Evolutionary conservation across 2,888 invertebrate species (phyloP).

Genomic region (Emmelina monodactyla): DNA sequence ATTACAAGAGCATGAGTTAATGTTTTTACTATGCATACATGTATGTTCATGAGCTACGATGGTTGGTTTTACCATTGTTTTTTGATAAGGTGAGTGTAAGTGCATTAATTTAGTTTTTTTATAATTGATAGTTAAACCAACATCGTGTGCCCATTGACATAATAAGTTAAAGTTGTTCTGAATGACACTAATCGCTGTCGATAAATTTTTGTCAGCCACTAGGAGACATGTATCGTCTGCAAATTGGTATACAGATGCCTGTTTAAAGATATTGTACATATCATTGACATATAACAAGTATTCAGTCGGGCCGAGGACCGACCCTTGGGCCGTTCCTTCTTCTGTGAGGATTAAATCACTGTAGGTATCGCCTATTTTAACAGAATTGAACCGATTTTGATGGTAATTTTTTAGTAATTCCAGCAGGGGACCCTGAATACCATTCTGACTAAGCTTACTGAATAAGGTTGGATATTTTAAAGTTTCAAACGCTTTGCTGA

Average conservation of each 20-base stretch:
- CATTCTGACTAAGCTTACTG: slow-evolving; percentile 2
- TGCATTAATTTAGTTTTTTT: slow-evolving; percentile 5
- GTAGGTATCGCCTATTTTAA: not conserved
- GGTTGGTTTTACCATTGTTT: not conserved
- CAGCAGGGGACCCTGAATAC: slow-evolving; percentile 7
- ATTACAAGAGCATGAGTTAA: not conserved
- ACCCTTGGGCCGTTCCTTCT: slow-evolving; percentile 6
- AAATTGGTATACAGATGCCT: slow-evolving; percentile 4
- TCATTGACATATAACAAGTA: slow-evolving; percentile 4
- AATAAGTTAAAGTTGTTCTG: not conserved
- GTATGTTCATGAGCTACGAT: slow-evolving; percentile 2
- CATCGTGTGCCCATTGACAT: slow-evolving; percentile 5
- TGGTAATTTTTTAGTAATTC: slow-evolving; percentile 6
- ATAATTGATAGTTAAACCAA: not conserved
- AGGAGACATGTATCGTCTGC: slow-evolving; percentile 4
- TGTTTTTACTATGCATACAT: not conserved
- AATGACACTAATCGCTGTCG: not conserved
- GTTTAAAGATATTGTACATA: slow-evolving; percentile 2
- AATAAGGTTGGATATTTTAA: slow-evolving; percentile 3
- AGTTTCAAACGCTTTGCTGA: slow-evolving; percentile 9
- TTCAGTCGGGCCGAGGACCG: slow-evolving; percentile 2
- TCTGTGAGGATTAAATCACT: not conserved
- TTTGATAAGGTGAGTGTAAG: slow-evolving; percentile 1
- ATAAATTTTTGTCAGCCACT: not conserved
- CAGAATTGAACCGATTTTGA: not conserved